Percentiles rank a stretch among this genome's conserved stretches.
Evolutionary conservation across 53 echinoderm and acorn worm species (phyloP).

Genomic region (Astropecten irregularis): DNA sequence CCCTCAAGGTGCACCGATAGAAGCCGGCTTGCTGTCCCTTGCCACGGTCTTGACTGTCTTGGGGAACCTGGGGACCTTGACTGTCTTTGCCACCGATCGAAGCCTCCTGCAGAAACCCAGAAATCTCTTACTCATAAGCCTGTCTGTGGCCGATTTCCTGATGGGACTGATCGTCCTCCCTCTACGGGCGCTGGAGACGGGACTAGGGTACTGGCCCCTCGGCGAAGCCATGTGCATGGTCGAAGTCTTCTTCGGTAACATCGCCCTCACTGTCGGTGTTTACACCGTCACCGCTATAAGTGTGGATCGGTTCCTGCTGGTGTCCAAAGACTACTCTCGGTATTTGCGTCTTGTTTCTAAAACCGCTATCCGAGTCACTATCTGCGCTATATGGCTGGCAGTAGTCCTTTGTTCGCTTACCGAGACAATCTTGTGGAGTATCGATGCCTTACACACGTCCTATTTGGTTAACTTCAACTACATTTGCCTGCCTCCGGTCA

Average conservation of each 20-base stretch:
- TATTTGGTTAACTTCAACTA: constrained; percentile 5
- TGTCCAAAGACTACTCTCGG: constrained; percentile 17
- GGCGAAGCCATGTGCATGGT: constrained; percentile 8
- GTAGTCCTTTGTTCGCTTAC: neutral
- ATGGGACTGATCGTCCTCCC: constrained; percentile 22
- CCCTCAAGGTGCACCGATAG: constrained; percentile 11
- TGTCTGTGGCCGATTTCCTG: constrained; percentile 26
- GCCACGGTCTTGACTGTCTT: constrained; percentile 13
- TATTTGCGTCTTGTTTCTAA: constrained; percentile 3
- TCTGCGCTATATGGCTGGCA: neutral
- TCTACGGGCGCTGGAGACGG: constrained; percentile 25
- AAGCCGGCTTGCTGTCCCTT: constrained; percentile 1
- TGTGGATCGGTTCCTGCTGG: constrained; percentile 23
- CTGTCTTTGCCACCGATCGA: neutral
- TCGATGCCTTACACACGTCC: neutral
- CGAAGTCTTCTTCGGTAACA: constrained; percentile 20
- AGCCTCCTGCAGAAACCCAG: constrained; percentile 38
- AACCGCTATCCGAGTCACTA: neutral
- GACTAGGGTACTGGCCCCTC: constrained; percentile 32
- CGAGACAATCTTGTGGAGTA: constrained; percentile 27
- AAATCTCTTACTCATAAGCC: constrained; percentile 16
- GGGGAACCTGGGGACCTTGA: constrained; percentile 18
- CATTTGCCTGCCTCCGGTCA: constrained; percentile 31
- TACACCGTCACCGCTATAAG: constrained; percentile 31
- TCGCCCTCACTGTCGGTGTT: constrained; percentile 21